Conservation (phyloP, 92 coral and sea anemone species). For the Phenganax marumi region DNA sequence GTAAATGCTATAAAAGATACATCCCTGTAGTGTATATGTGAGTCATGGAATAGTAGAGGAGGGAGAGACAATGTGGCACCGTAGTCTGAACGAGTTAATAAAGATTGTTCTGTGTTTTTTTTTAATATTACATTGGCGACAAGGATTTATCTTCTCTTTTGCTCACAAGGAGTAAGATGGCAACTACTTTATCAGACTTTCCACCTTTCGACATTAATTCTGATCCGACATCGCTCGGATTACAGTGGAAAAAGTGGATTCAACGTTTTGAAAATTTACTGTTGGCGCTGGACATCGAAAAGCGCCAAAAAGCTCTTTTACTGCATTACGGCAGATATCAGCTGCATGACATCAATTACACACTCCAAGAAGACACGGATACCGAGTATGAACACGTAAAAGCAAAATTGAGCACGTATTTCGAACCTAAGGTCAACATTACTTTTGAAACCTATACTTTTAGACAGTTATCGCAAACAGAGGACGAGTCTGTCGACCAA, state of each 20-base stretch:
- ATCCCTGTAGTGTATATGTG: too few relatives aligned
- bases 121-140: too few relatives aligned
- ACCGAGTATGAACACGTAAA: slow-evolving; percentile 14
- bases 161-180: not conserved
- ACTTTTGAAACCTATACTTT: slow-evolving; percentile 31
- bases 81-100: too few relatives aligned
- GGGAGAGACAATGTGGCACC: too few relatives aligned
- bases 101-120: too few relatives aligned
- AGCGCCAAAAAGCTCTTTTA: slow-evolving; percentile 30
- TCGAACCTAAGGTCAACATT: slow-evolving; percentile 41
- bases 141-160: too few relatives aligned
- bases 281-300: slow-evolving; percentile 25
- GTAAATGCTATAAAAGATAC: too few relatives aligned
- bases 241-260: slow-evolving; percentile 20
- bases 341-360: not conserved
- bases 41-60: too few relatives aligned
- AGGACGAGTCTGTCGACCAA: slow-evolving; percentile 14
- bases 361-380: slow-evolving; percentile 1
- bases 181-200: slow-evolving; percentile 6
- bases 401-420: slow-evolving; percentile 34
- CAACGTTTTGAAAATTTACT: slow-evolving; percentile 27
- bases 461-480: slow-evolving; percentile 26
- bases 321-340: slow-evolving; percentile 6
- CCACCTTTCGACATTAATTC: not conserved
- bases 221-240: slow-evolving; percentile 1